Conservation (phyloP, 2,797 vertebrate genomes). For the Typhlichthys eigenmanni region DNA sequence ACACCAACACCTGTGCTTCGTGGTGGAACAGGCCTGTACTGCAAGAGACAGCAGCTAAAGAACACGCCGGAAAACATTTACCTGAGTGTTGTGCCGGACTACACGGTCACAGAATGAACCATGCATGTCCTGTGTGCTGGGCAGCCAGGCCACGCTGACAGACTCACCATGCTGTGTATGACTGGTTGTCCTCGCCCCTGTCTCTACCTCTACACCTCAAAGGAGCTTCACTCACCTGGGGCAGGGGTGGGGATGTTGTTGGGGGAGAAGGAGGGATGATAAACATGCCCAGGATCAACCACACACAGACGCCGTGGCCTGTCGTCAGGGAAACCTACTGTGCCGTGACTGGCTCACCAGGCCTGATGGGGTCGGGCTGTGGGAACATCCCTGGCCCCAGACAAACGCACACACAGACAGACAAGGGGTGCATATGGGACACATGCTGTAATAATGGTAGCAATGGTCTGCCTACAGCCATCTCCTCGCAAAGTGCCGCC, state of each 20-base stretch:
- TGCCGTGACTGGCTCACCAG: conserved; percentile 76
- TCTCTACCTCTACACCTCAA: conserved; percentile 55
- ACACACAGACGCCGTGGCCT: conserved; percentile 60
- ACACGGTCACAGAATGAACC: conserved; percentile 60
- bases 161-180: conserved; percentile 59
- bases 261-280: conserved; percentile 35
- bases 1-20: conserved; percentile 18
- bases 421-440: conserved; percentile 64
- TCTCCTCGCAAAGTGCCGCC: conserved; percentile 44
- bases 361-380: conserved; percentile 79
- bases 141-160: conserved; percentile 47
- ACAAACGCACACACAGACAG: conserved; percentile 74
- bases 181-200: conserved; percentile 54
- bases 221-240: conserved; percentile 40
- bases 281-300: conserved; percentile 49
- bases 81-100: conserved; percentile 66
- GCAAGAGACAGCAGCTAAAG: conserved; percentile 56
- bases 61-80: conserved; percentile 49
- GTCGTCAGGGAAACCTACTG: conserved; percentile 69
- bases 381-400: conserved; percentile 60
- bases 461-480: conserved; percentile 45
- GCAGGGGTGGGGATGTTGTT: conserved; percentile 6
- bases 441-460: conserved; percentile 47
- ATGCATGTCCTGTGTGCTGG: conserved; percentile 51
- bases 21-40: conserved; percentile 59